Evolutionary conservation across 2,113 vertebrate genomes (phyloP).

Genomic region (zebrafish (Danio rerio)): DNA sequence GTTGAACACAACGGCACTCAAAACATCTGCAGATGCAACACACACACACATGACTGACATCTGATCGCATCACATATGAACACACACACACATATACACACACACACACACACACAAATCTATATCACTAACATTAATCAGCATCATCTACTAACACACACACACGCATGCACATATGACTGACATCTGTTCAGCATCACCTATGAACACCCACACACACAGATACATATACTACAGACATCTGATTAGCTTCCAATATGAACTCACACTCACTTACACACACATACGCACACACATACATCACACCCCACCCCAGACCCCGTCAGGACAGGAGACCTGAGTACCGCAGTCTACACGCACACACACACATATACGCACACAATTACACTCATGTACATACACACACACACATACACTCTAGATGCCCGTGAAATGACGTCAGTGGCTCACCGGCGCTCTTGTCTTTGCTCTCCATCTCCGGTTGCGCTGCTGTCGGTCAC

Average conservation of each 20-base stretch:
- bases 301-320: conserved; percentile 47
- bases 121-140: no score
- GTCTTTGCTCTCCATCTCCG: conserved; percentile 86
- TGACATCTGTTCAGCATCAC: neutral
- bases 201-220: neutral
- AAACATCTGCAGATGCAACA: conserved; percentile 34
- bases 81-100: neutral
- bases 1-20: conserved; percentile 37
- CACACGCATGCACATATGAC: neutral
- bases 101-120: conserved; percentile 48
- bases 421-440: conserved; percentile 11
- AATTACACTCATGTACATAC: conserved; percentile 26
- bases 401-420: conserved; percentile 11
- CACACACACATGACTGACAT: neutral
- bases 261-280: neutral
- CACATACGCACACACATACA: neutral
- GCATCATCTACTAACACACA: conserved; percentile 6
- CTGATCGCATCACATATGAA: neutral
- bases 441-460: conserved; percentile 77
- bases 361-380: conserved; percentile 43
- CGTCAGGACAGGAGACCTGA: conserved; percentile 54
- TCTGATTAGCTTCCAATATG: neutral
- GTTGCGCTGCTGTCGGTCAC: conserved; percentile 71
- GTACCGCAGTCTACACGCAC: conserved; percentile 75
- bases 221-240: neutral